phyloP scores from a whole-genome alignment of 2,888 invertebrate species.

The Oasisia sp. region DNA sequence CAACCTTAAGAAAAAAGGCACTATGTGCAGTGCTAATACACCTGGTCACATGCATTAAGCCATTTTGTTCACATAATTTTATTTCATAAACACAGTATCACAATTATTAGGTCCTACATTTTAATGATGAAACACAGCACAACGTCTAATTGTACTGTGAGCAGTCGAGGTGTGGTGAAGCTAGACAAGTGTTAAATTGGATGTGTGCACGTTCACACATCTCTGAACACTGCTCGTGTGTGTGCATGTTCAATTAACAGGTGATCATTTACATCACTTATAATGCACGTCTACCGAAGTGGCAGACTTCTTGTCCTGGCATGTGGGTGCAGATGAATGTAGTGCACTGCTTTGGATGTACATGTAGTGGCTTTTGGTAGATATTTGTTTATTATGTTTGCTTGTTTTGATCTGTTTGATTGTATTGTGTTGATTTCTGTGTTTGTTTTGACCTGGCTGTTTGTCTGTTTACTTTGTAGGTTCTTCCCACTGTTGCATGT shows the following conservation, averaged over 20 bases:
- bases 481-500: background rate
- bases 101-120: too few relatives aligned
- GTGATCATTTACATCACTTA: background rate
- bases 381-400: background rate
- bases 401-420: background rate
- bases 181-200: background rate
- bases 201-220: background rate
- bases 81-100: too few relatives aligned
- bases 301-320: background rate
- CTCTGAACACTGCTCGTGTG: background rate
- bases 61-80: too few relatives aligned
- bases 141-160: too few relatives aligned
- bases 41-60: too few relatives aligned
- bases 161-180: background rate
- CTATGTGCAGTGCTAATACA: too few relatives aligned
- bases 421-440: background rate
- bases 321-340: background rate
- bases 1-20: too few relatives aligned
- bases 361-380: background rate
- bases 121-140: too few relatives aligned
- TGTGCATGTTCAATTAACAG: background rate
- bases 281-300: background rate
- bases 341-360: background rate
- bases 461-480: background rate
- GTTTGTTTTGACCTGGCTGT: background rate